phyloP scores from a whole-genome alignment of 2,888 invertebrate genomes.

The Drosophila sordidula region DNA sequence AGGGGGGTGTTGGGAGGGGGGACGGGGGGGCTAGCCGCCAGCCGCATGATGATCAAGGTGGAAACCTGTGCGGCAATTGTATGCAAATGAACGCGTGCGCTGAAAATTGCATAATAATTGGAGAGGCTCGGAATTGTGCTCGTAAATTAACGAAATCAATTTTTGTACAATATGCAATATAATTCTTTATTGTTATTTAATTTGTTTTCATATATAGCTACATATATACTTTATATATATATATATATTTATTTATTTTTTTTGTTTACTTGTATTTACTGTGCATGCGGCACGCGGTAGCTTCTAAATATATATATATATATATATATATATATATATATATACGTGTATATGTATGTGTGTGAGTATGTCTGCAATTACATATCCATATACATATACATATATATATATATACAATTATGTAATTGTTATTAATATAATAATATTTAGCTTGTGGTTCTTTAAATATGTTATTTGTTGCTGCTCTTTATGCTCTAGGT shows the following conservation, averaged over 20 bases:
- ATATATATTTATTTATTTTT: slow-evolving; percentile 16
- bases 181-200: slow-evolving; percentile 81
- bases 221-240: slow-evolving; percentile 33
- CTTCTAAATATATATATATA: slow-evolving; percentile 52
- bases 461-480: slow-evolving; percentile 75
- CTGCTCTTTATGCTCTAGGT: slow-evolving; percentile 76
- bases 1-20: neutral
- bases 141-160: slow-evolving; percentile 17
- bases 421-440: slow-evolving; percentile 62
- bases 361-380: slow-evolving; percentile 18
- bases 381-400: slow-evolving; percentile 10
- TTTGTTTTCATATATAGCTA: slow-evolving; percentile 41
- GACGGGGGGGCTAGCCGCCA: neutral
- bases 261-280: slow-evolving; percentile 38
- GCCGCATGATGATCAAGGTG: slow-evolving; percentile 45
- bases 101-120: slow-evolving; percentile 73
- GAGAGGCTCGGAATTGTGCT: slow-evolving; percentile 7
- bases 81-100: slow-evolving; percentile 79
- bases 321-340: too few relatives aligned
- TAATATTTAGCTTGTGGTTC: slow-evolving; percentile 68
- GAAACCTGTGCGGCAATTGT: slow-evolving; percentile 58
- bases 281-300: slow-evolving; percentile 50
- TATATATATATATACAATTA: slow-evolving; percentile 18
- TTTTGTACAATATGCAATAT: slow-evolving; percentile 79
- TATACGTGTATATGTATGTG: slow-evolving; percentile 36